These are phyloP conservation scores for Apamea crenata DNA, from an alignment of 2,888 invertebrate species.

Conservation along the genomic window DNA sequence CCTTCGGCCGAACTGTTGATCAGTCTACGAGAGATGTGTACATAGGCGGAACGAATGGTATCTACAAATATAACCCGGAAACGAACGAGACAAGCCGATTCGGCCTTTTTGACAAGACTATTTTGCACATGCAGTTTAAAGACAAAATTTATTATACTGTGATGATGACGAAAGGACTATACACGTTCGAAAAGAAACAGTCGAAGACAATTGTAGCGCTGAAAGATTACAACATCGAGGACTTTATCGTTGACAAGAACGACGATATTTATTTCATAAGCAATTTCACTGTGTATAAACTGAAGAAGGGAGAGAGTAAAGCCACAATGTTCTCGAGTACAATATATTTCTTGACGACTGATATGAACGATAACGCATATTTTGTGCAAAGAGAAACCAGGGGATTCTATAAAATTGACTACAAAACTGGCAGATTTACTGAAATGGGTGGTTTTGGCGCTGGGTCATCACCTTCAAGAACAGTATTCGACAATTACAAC, in stretches of 20 bases:
- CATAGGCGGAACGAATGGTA: conserved; percentile 77
- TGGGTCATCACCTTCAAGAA: conserved; percentile 73
- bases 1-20: conserved; percentile 81
- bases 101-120: conserved; percentile 76
- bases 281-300: conserved; percentile 74
- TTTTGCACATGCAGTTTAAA: conserved; percentile 82
- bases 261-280: conserved; percentile 81
- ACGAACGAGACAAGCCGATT: conserved; percentile 70
- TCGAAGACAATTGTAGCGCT: conserved; percentile 70
- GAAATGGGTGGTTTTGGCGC: conserved; percentile 78
- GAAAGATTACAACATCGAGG: conserved; percentile 78
- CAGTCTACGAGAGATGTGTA: conserved; percentile 77
- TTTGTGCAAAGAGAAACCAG: conserved; percentile 78
- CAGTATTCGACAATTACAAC: conserved; percentile 80
- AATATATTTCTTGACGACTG: conserved; percentile 77
- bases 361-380: conserved; percentile 76
- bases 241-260: conserved; percentile 80
- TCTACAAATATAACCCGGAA: conserved; percentile 75
- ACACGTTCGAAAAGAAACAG: conserved; percentile 72
- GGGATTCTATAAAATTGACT: conserved; percentile 78
- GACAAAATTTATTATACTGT: conserved; percentile 78
- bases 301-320: conserved; percentile 75
- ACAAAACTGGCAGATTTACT: conserved; percentile 68
- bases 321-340: conserved; percentile 74
- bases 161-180: conserved; percentile 76